Conservation (phyloP, 2,797 vertebrate species). For the Glyptemys insculpta region DNA sequence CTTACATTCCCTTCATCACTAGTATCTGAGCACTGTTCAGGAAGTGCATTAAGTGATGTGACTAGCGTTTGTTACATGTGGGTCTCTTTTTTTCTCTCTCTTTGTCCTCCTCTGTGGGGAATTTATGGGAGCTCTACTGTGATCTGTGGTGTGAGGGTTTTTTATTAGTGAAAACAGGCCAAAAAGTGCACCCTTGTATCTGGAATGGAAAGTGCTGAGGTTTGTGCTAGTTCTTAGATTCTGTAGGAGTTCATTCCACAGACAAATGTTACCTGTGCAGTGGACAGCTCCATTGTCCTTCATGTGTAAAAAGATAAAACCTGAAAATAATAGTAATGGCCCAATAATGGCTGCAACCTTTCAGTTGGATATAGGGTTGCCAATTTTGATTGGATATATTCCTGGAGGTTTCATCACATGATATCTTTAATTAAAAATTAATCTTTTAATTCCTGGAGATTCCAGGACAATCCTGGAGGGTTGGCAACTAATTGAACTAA, state of each 20-base stretch:
- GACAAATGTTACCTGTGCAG: neutral
- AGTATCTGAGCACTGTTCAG: neutral
- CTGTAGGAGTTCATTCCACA: neutral
- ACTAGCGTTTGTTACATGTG: neutral
- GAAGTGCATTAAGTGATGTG: neutral
- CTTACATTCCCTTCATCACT: neutral
- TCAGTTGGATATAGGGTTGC: neutral
- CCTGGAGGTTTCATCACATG: too few species aligned
- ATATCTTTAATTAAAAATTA: too few species aligned
- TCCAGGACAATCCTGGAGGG: too few species aligned
- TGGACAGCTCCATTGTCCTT: neutral
- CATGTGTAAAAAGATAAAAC: neutral
- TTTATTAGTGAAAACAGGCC: neutral
- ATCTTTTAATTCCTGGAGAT: too few species aligned
- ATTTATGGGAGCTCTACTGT: neutral
- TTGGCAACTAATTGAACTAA: neutral
- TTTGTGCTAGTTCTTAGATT: slow-evolving; percentile 15
- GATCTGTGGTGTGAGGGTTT: neutral
- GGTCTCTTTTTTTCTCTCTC: neutral
- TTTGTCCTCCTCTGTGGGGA: neutral
- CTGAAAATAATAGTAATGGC: neutral
- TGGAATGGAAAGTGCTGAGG: neutral
- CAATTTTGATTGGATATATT: too few species aligned
- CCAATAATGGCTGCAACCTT: neutral
- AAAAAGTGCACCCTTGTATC: neutral